Evolutionary conservation across 2,797 vertebrate species (phyloP), one percentile per base, ranked within the genome.

Genomic region (Staurois parvus): DNA sequence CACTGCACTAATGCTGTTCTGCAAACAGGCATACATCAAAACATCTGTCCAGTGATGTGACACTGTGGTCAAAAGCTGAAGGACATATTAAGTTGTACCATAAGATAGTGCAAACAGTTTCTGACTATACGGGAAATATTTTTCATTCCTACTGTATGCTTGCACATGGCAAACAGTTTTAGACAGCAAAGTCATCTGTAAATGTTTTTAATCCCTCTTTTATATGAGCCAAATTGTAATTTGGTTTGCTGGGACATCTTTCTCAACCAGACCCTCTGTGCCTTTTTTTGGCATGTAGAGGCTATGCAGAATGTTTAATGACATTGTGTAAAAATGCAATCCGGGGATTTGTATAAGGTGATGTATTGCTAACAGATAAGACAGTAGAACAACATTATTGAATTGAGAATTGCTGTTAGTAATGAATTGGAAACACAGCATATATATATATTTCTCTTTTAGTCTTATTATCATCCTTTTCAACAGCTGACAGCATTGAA

Each of bases 311-410:
- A 59, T 59, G 52, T 59, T 70, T 70, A 70, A 17, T 21, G 34
- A 70, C 30, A 70, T 21, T 9, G 30, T 34, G 15, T 19, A 34
- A 17, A 70, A 17, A 30, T 34, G 17, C 13, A 24, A 12, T 70
- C 30, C 15, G 2, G 29, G 30, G 30, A 34, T 70, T 70, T 70
- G 68, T 17, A 70, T 37, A 70, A 37, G 68, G 29, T 37, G 30
- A 70, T 34, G 29, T 24, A 34, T 34, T 70, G 68, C 30, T 72
- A 42, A 72, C 24, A 72, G 34, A 42, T 72, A 72, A 72, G 70
- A 42, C 37, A 21, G 34, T 42, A 40, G 34, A 72, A 72, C 34
- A 72, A 72, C 37, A 40, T 42, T 72, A 72, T 19, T 72, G 1
- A 72, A 42, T 42, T 26, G 24, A 45, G 70, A 40, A 40, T 12